Base-by-base conservation (phyloP, 2,113 vertebrate species). In the Brachyistius frenatus region DNA sequence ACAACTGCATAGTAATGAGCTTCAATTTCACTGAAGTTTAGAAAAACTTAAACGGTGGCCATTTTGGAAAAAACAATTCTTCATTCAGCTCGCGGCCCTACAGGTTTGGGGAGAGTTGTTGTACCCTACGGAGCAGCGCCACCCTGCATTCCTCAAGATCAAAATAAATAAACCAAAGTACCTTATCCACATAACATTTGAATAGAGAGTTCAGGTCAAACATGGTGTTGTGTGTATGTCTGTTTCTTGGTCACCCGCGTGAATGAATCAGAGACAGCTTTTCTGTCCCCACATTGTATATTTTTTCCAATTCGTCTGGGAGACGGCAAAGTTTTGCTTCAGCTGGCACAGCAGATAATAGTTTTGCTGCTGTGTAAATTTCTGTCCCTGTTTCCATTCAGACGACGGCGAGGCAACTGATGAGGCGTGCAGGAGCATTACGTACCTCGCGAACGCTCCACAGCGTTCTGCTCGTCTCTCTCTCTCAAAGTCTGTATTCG, bases 1-100 rank as follows among this genome's bases (percentile, higher is more conserved):
- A 13, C 53, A 41, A 7, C 81, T 75, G 89, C 85, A 90, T 92
- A 66, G 36, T 66, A 90, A 89, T 91, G 80, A 85, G 84, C 83
- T 67, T 80, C 65, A 74, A 60, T 78, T 84, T 83, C 44, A 76
- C 44, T 56, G 37, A 75, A 78, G 37, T 89, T 91, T 41, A 39
- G 36, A 49, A 69, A 66, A 80, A 82, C 66, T 56, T 73, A 71
- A 66, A 37, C 5, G 73, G 70, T 76, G 71, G 77, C 81, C 64
- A 73, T 81, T 85, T 78, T 81, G 23, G 65, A 78, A 68, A 73
- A 11, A 73, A 36, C 31, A 31, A 54, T 54, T 68, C 9, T 54
- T 66, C 67, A 70, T 86, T 72, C 39, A 73, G 65, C n/a, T 50
- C 3, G n/a, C 15, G 11, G 7, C 56, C 32, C n/a, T 66, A 16